phyloP scores from a whole-genome alignment of 2,797 vertebrate genomes.

The Cryptoprocta ferox region DNA sequence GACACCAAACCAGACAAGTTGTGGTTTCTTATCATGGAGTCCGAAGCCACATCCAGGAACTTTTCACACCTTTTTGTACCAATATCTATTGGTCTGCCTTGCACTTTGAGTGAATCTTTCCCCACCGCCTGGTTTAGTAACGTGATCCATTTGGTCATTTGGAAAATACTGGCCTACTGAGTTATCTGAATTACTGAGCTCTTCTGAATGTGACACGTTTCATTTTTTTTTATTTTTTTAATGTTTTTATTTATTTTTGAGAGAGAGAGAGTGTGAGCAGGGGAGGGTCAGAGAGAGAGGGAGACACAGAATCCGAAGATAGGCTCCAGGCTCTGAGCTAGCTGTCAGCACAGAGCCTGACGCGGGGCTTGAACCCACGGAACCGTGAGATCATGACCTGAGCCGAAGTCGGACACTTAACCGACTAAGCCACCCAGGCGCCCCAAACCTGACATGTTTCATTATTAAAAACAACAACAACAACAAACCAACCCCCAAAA shows the following conservation, averaged over 20 bases:
- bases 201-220: background rate
- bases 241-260: too few species aligned
- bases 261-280: too few species aligned
- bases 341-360: too few species aligned
- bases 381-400: too few species aligned
- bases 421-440: too few species aligned
- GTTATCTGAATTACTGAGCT: background rate
- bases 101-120: background rate
- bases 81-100: background rate
- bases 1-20: background rate
- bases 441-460: conserved; percentile 4
- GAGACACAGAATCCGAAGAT: too few species aligned
- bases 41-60: background rate
- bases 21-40: background rate
- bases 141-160: background rate
- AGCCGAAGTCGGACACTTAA: too few species aligned
- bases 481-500: background rate
- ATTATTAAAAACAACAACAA: background rate
- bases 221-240: too few species aligned
- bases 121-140: background rate
- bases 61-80: background rate
- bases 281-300: too few species aligned
- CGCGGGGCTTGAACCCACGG: too few species aligned
- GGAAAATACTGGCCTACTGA: conserved; percentile 6
- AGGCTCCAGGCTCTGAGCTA: too few species aligned